Conservation (phyloP, 2,888 invertebrate genomes). For the Stegophylla sp. region DNA sequence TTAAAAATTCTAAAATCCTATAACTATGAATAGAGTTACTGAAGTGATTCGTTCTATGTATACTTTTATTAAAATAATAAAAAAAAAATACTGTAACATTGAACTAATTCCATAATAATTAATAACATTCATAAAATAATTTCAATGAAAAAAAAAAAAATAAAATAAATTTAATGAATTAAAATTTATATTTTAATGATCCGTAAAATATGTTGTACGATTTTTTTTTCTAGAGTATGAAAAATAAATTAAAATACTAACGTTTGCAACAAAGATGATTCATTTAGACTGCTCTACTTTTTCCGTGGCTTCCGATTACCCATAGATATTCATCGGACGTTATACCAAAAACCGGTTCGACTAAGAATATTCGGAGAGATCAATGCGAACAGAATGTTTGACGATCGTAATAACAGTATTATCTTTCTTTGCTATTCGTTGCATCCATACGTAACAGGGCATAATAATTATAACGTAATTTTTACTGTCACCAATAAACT, state of each 20-base stretch:
- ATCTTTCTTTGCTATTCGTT: constrained; percentile 28
- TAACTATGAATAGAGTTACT: not conserved
- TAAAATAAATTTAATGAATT: no score
- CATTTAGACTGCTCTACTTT: constrained; percentile 43
- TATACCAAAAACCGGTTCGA: constrained; percentile 28
- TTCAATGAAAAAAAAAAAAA: no score
- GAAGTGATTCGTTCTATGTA: not conserved
- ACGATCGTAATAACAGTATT: constrained; percentile 25
- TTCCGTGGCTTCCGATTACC: constrained; percentile 42
- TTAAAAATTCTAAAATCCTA: no score
- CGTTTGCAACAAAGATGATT: constrained; percentile 21
- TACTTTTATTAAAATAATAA: not conserved
- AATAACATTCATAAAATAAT: no score
- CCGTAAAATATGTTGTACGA: no score
- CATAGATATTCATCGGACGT: not conserved
- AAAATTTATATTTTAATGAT: not conserved
- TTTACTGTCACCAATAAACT: constrained; percentile 35
- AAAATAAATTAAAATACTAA: not conserved
- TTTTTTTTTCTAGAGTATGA: not conserved
- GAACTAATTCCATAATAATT: no score
- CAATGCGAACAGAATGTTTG: constrained; percentile 19
- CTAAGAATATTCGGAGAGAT: constrained; percentile 14
- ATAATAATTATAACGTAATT: constrained; percentile 46
- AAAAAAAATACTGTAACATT: no score
- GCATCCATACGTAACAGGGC: constrained; percentile 5